These are phyloP conservation scores for Leptatherina wallacei DNA, from an alignment of 2,797 vertebrate species.

Conservation along the genomic window DNA sequence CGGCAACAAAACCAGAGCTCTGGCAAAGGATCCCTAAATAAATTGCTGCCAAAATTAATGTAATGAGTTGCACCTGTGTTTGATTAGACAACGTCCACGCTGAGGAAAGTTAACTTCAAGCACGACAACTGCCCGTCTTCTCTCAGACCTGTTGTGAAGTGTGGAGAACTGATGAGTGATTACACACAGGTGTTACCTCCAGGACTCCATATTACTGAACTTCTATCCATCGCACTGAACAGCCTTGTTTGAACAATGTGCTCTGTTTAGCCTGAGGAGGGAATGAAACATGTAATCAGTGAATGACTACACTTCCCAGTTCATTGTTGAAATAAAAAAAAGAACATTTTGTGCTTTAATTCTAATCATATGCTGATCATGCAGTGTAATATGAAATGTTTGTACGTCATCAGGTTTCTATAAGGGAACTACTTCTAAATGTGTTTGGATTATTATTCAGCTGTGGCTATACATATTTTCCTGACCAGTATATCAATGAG, in stretches of 20 bases:
- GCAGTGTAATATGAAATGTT: too few relatives aligned
- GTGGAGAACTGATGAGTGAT: slow-evolving; percentile 30
- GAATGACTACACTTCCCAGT: too few relatives aligned
- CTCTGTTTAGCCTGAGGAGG: background rate
- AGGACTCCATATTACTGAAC: background rate
- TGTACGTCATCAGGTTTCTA: background rate
- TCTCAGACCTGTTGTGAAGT: slow-evolving; percentile 1
- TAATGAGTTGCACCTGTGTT: slow-evolving; percentile 22
- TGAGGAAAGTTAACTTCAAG: slow-evolving; percentile 1
- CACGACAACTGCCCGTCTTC: background rate
- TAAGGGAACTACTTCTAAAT: background rate
- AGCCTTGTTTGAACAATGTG: background rate
- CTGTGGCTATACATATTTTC: background rate
- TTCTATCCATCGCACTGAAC: background rate
- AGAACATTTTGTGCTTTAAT: too few relatives aligned
- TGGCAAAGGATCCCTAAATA: slow-evolving; percentile 19
- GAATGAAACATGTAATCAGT: background rate
- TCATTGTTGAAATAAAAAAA: too few relatives aligned
- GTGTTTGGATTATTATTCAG: background rate
- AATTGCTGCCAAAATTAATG: slow-evolving; percentile 40
- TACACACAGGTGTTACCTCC: slow-evolving; percentile 24
- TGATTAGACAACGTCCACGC: slow-evolving; percentile 3
- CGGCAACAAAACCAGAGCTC: background rate
- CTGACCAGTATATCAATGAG: background rate
- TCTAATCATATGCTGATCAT: too few relatives aligned